A percentile compares a stretch with the other conserved stretches of the same genome.
Conservation (phyloP, 2,797 vertebrate species). For the Eremophila alpestris region DNA sequence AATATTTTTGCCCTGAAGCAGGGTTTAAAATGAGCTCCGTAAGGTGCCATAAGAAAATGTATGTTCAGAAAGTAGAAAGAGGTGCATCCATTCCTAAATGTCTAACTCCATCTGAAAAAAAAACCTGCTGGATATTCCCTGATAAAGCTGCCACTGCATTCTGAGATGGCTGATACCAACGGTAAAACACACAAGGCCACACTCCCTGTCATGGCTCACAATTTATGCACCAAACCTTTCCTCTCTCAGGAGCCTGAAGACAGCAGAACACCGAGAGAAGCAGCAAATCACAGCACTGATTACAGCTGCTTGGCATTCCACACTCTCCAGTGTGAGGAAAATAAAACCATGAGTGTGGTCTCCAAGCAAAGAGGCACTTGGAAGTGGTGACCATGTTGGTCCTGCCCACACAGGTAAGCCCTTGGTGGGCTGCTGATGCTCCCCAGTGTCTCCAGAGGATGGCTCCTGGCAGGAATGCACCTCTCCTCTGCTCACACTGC, state of each 20-base stretch:
- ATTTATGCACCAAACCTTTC: conserved; percentile 30
- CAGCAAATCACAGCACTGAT: neutral
- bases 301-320: neutral
- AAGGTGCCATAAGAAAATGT: conserved; percentile 58
- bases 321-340: neutral
- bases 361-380: neutral
- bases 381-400: accelerated
- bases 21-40: conserved; percentile 68
- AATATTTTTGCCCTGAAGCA: conserved; percentile 77
- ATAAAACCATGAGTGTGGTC: neutral
- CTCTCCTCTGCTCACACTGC: neutral
- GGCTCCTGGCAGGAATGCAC: neutral
- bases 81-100: conserved; percentile 54
- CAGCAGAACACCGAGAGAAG: neutral
- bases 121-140: neutral
- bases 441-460: neutral
- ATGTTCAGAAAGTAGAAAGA: conserved; percentile 54
- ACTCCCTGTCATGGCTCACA: neutral
- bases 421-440: neutral
- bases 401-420: neutral
- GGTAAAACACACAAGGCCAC: neutral
- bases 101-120: conserved; percentile 50
- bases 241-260: neutral
- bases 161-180: neutral
- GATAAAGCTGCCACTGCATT: conserved; percentile 42